Base-by-base conservation (phyloP, 2,888 invertebrate species). In the Thymelicus lineola region DNA sequence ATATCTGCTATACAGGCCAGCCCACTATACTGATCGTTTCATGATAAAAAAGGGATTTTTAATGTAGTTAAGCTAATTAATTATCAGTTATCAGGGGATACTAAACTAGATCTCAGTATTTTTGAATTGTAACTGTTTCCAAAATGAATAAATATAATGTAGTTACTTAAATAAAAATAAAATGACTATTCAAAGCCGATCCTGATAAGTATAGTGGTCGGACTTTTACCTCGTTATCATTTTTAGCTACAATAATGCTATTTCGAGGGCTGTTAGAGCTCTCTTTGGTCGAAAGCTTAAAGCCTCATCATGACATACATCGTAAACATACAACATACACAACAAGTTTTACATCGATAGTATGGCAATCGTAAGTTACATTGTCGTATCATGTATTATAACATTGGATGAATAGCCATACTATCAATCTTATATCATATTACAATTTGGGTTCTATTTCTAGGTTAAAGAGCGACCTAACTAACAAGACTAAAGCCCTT, bases 221-320 rank as follows among this genome's bases (percentile, higher is more conserved):
- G 48, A 17, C 17, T 17, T 50, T 15, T 3, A 50, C 17, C 7
- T 50, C 7, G 48, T 17, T 50, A 17, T 2, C 48, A 17, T n/a
- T 50, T 6, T 17, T 50, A 17, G 0, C 59, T 59, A 59, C 50
- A 9, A 45, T 67, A 67, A 15, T 60, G 50, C 53, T 67, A 61
- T 28, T 50, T 60, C 61, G 60, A 61, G 67, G 60, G 60, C 60
- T 35, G 12, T 55, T 20, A 53, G 28, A 67, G 53, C 67, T 67
- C 60, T 61, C 60, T 55, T 67, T 67, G 66, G 66, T 67, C 67
- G 67, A 67, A 67, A 67, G 67, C 67, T 61, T 66, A 42, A 61
- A 67, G 67, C 61, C 67, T 66, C 59, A 60, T 36, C 50, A 57
- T 38, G n/a, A n/a, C n/a, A n/a, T n/a, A n/a, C n/a, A n/a, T n/a